Conservation (phyloP, 2,797 vertebrate species). For the Sciurus vulgaris region DNA sequence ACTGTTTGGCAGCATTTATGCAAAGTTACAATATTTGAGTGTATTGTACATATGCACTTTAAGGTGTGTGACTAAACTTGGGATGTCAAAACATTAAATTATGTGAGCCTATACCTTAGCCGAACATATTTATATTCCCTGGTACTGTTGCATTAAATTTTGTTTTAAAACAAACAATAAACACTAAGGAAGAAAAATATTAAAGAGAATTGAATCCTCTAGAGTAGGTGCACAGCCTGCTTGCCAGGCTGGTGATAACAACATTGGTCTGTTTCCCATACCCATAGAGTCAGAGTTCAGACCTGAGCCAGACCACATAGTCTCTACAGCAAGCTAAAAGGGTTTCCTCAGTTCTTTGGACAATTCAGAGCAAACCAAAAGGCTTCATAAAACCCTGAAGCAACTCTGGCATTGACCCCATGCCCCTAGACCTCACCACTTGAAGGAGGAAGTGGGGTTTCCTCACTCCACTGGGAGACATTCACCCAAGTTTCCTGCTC, state of each 20-base stretch:
- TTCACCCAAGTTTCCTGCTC: not conserved
- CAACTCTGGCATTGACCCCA: not conserved
- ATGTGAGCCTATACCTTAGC: not conserved
- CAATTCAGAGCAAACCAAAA: not conserved
- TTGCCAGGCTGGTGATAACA: not conserved
- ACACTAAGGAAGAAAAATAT: not conserved
- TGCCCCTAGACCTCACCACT: accelerated
- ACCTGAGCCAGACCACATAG: accelerated
- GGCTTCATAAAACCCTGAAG: not conserved
- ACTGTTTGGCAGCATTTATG: not conserved
- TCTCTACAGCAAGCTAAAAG: not conserved
- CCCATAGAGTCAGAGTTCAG: not conserved
- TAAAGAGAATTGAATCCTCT: not conserved
- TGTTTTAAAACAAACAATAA: constrained; percentile 6
- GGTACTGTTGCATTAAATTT: not conserved
- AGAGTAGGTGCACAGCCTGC: not conserved
- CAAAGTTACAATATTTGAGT: not conserved
- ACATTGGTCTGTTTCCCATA: accelerated
- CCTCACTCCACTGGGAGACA: not conserved
- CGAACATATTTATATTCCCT: not conserved
- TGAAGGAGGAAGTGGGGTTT: not conserved
- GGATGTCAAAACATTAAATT: constrained; percentile 60
- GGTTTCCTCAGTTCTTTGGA: not conserved
- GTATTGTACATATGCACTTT: not conserved
- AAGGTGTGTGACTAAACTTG: not conserved